Conservation (phyloP, 2,113 vertebrate species). For the Fregata magnificens region DNA sequence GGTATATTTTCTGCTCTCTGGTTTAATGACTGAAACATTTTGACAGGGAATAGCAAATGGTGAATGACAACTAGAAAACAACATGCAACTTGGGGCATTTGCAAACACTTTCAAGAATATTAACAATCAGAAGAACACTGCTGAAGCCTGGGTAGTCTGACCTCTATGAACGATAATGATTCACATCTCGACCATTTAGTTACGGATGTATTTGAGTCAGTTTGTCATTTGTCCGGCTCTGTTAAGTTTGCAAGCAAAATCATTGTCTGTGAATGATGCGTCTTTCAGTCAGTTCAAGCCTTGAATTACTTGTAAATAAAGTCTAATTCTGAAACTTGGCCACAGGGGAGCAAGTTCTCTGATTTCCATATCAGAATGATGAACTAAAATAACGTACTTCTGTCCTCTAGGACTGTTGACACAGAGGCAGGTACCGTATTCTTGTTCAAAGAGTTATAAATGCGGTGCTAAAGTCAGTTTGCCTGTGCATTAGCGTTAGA, state of each 20-base stretch:
- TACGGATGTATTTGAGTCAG: neutral
- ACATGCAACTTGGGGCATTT: neutral
- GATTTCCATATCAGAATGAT: neutral
- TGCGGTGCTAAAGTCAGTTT: neutral
- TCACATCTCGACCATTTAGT: neutral
- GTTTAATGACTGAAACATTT: slow-evolving; percentile 62
- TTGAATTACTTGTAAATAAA: neutral
- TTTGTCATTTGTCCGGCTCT: neutral
- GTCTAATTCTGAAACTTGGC: neutral
- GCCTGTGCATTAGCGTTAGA: neutral
- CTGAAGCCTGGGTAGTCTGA: neutral
- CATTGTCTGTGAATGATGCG: neutral
- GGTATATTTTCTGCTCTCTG: slow-evolving; percentile 57
- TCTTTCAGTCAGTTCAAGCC: neutral
- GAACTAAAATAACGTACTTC: neutral
- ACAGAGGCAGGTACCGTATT: neutral
- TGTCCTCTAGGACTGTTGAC: neutral
- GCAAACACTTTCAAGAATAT: slow-evolving; percentile 6
- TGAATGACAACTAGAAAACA: slow-evolving; percentile 52
- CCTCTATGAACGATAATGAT: slow-evolving; percentile 27
- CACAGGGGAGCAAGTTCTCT: neutral
- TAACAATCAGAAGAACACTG: neutral
- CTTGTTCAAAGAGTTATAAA: neutral
- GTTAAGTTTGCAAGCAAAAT: neutral
- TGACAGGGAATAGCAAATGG: slow-evolving; percentile 45